Conservation (phyloP, 2,113 vertebrate species). For the Podocnemis expansa region DNA sequence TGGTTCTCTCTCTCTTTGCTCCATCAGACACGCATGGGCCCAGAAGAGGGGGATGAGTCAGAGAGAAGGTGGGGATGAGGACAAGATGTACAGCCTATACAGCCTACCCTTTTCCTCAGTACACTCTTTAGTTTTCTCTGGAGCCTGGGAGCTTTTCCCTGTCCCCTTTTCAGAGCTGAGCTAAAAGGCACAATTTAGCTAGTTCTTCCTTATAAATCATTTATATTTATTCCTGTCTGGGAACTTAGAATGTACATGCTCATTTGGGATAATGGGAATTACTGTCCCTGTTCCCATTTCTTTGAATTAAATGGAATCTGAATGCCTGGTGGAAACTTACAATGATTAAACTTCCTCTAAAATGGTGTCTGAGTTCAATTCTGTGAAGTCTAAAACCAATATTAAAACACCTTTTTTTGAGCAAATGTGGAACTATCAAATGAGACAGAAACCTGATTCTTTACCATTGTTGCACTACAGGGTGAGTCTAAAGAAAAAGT, state of each 20-base stretch:
- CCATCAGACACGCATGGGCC: not conserved
- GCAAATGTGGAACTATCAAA: not conserved
- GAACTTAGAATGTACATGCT: not conserved
- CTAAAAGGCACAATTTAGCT: not conserved
- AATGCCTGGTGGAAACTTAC: not conserved
- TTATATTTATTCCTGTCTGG: not conserved
- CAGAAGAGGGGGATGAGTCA: not conserved
- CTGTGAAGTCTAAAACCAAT: slow-evolving; percentile 46
- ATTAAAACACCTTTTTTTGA: not conserved
- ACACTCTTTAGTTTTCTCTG: not conserved
- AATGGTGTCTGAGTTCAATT: slow-evolving; percentile 67
- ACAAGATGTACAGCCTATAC: not conserved
- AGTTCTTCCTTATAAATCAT: not conserved
- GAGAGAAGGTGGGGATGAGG: not conserved
- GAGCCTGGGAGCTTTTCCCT: not conserved
- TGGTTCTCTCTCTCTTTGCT: not conserved
- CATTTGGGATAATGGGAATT: not conserved
- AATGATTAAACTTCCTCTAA: slow-evolving; percentile 25
- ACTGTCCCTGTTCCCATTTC: not conserved
- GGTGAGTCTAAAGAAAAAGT: not conserved
- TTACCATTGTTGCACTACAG: not conserved
- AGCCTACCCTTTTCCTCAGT: not conserved
- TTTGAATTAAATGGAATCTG: not conserved
- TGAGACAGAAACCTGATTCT: not conserved
- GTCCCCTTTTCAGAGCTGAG: not conserved